phyloP scores from a whole-genome alignment of 2,888 invertebrate genomes.

The Odontocolon sp. region DNA sequence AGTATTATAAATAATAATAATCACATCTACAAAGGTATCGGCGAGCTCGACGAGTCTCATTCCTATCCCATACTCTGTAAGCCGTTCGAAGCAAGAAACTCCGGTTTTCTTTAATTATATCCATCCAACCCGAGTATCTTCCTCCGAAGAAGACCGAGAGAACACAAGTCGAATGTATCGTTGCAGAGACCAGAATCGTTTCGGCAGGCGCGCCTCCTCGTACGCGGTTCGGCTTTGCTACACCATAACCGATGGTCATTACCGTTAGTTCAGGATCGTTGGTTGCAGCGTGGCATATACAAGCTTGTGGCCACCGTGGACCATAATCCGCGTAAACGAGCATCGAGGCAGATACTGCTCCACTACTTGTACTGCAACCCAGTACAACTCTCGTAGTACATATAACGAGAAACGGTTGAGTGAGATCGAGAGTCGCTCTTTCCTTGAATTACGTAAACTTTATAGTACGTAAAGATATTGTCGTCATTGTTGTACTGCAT shows the following conservation, averaged over 20 bases:
- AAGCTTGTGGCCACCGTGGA: conserved; percentile 41
- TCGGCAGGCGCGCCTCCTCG: conserved; percentile 8
- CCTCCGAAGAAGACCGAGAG: background rate
- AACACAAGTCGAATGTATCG: background rate
- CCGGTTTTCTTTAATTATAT: conserved; percentile 50
- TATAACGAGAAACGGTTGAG: background rate
- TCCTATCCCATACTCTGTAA: background rate
- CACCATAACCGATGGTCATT: conserved; percentile 57
- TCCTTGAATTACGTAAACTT: background rate
- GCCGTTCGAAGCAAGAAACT: conserved; percentile 31
- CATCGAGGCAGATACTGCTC: conserved; percentile 5
- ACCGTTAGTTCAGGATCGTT: conserved; percentile 59
- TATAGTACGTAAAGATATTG: background rate
- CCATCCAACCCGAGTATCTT: background rate
- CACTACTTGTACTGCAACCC: conserved; percentile 2
- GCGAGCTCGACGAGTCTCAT: background rate
- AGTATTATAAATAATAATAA: no score
- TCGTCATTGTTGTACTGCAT: background rate
- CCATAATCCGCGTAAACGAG: conserved; percentile 58
- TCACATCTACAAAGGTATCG: no score
- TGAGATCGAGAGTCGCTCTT: background rate
- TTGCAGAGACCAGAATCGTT: conserved; percentile 30
- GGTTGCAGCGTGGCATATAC: conserved; percentile 37
- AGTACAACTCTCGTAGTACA: background rate
- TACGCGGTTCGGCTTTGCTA: conserved; percentile 33